These are phyloP conservation scores for Meiosimyza decipiens DNA, from an alignment of 2,888 invertebrate species.

Conservation along the genomic window DNA sequence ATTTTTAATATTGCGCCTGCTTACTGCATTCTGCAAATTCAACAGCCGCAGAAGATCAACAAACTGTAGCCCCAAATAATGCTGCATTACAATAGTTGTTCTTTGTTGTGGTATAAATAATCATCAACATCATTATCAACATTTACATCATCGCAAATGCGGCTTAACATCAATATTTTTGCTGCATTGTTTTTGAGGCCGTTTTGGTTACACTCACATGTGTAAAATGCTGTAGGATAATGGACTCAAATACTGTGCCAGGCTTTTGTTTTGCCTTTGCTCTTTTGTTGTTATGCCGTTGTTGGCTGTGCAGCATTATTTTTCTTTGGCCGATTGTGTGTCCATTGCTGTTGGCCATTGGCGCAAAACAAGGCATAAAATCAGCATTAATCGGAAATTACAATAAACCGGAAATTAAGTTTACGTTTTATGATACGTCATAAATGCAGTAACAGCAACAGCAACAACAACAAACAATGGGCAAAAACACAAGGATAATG, in stretches of 20 bases:
- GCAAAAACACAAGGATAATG: no score
- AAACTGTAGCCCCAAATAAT: background rate
- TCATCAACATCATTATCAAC: no score
- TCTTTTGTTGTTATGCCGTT: background rate
- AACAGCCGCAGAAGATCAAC: background rate
- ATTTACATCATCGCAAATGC: no score
- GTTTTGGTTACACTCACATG: background rate
- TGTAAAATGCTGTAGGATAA: conserved; percentile 16
- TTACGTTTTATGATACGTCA: background rate
- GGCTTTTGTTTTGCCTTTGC: conserved; percentile 8
- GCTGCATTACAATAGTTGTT: background rate
- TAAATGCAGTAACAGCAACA: background rate
- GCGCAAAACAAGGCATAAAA: conserved; percentile 23
- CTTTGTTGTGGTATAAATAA: no score
- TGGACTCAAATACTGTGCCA: conserved; percentile 23
- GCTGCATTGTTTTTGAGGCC: conserved; percentile 20
- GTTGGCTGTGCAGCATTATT: conserved; percentile 1
- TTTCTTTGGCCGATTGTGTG: background rate
- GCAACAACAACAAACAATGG: conserved; percentile 3
- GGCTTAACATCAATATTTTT: conserved; percentile 11
- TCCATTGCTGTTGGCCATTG: background rate
- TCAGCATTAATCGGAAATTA: conserved; percentile 31
- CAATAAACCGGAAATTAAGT: conserved; percentile 32
- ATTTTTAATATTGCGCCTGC: no score
- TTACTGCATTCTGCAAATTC: no score